Evolutionary conservation across 2,113 vertebrate genomes (phyloP).

Genomic region (Zeus faber): DNA sequence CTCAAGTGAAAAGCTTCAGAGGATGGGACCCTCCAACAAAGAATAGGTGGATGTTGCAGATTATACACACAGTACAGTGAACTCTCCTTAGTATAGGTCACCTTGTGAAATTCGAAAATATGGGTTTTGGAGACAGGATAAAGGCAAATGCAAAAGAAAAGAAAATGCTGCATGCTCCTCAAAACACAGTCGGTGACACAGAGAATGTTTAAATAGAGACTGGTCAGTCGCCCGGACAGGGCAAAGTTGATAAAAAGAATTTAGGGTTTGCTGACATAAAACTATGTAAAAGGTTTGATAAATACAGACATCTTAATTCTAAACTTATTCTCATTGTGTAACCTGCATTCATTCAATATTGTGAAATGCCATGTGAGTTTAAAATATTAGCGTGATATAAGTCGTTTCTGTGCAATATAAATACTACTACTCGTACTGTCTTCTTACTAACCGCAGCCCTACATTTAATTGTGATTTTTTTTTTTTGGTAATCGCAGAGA

Average conservation of each 20-base stretch:
- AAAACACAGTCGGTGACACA: too few relatives aligned
- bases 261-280: too few relatives aligned
- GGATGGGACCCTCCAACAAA: neutral
- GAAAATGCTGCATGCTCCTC: too few relatives aligned
- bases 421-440: neutral
- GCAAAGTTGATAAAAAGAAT: too few relatives aligned
- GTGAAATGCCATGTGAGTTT: neutral
- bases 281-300: neutral
- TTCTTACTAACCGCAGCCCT: neutral
- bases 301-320: neutral
- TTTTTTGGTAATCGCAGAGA: slow-evolving; percentile 17
- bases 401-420: too few relatives aligned
- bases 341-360: neutral
- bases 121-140: neutral
- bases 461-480: slow-evolving; percentile 19
- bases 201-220: too few relatives aligned
- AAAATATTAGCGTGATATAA: neutral
- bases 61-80: neutral
- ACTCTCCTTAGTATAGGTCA: slow-evolving; percentile 7
- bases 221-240: too few relatives aligned
- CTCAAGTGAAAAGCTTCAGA: slow-evolving; percentile 12
- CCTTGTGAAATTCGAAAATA: too few relatives aligned
- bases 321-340: neutral
- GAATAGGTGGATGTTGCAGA: neutral
- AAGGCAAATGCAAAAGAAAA: neutral